Conservation (phyloP, 2,797 vertebrate species). For the Pitangus sulphuratus region DNA sequence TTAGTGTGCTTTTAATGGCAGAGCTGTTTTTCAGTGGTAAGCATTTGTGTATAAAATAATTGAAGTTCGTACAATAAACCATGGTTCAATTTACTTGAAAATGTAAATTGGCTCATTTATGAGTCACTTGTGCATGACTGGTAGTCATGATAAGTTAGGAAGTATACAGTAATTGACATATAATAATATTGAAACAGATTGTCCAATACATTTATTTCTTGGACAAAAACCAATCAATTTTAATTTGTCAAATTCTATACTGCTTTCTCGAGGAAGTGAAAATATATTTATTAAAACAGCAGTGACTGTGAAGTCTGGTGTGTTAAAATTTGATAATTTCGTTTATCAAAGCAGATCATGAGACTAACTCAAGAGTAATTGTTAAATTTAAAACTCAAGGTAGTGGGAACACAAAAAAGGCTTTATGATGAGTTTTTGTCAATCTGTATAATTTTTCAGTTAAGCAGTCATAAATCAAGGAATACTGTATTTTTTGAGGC, state of each 20-base stretch:
- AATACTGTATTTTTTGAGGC: conserved; percentile 84
- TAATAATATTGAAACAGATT: conserved; percentile 6
- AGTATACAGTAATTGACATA: neutral
- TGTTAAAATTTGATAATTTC: conserved; percentile 53
- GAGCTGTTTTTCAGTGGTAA: neutral
- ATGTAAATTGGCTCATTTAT: conserved; percentile 32
- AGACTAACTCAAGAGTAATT: conserved; percentile 60
- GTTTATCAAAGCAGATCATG: conserved; percentile 38
- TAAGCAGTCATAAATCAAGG: conserved; percentile 83
- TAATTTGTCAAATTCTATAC: conserved; percentile 12
- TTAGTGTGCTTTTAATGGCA: neutral
- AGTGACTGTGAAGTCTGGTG: neutral
- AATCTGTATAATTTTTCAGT: conserved; percentile 86
- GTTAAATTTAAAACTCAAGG: conserved; percentile 62
- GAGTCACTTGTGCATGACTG: conserved; percentile 15
- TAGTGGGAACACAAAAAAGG: conserved; percentile 72
- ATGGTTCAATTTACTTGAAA: conserved; percentile 26
- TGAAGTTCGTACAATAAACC: neutral
- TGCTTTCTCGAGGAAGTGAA: neutral
- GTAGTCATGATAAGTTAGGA: neutral
- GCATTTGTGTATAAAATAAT: neutral
- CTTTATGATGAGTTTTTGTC: conserved; percentile 71
- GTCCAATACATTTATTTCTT: neutral
- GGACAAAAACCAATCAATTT: conserved; percentile 15
- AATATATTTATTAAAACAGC: neutral